Percentiles rank a stretch among this genome's conserved stretches.
phyloP scores from a whole-genome alignment of 2,888 invertebrate species.

The Noctua janthina region DNA sequence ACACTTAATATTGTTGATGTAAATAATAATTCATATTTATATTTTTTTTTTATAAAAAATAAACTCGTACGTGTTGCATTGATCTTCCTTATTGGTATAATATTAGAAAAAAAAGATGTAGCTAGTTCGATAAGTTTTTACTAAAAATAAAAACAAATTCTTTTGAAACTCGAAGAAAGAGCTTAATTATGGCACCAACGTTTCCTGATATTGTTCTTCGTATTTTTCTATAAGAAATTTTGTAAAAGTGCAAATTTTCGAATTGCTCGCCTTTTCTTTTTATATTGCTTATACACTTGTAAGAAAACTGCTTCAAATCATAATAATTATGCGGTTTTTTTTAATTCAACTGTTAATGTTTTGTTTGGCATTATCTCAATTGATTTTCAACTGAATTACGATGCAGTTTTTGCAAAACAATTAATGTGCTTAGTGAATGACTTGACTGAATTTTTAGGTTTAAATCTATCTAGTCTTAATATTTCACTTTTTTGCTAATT shows the following conservation, averaged over 20 bases:
- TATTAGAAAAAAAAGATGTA: conserved; percentile 59
- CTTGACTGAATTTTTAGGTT: conserved; percentile 85
- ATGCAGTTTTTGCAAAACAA: conserved; percentile 64
- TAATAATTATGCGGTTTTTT: conserved; percentile 29
- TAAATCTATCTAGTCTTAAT: conserved; percentile 83
- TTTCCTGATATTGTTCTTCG: conserved; percentile 65
- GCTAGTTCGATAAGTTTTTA: conserved; percentile 65
- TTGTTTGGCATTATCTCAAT: conserved; percentile 35
- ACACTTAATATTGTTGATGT: conserved; percentile 78
- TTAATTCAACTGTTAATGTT: conserved; percentile 39
- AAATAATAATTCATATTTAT: conserved; percentile 75
- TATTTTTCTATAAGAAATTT: conserved; percentile 69
- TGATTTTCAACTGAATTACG: conserved; percentile 37
- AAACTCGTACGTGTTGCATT: conserved; percentile 65
- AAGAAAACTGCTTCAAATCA: conserved; percentile 56
- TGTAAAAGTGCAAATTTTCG: conserved; percentile 65
- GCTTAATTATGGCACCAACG: conserved; percentile 77
- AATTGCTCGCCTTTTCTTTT: conserved; percentile 61
- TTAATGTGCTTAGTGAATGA: conserved; percentile 78
- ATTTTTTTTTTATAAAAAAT: conserved; percentile 65
- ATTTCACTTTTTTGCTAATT: conserved; percentile 69
- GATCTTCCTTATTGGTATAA: conserved; percentile 71
- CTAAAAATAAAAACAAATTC: conserved; percentile 62
- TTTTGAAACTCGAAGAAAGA: conserved; percentile 73
- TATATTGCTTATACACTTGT: conserved; percentile 59